phyloP scores from a whole-genome alignment of 92 coral and sea anemone species.

The Palythoa heliodiscus region DNA sequence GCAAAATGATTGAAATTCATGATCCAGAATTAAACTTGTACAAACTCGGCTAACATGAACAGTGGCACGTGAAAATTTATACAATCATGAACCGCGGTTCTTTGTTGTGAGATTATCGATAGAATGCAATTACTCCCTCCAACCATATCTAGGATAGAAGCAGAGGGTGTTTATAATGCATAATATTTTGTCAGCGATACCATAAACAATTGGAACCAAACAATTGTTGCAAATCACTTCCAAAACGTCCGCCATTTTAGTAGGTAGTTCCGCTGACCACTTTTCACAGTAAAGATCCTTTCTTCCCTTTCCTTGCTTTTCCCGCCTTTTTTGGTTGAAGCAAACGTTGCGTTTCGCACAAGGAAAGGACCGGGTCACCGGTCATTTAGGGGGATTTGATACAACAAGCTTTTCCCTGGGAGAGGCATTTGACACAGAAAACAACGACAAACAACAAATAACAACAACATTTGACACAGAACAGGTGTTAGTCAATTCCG shows the following conservation, averaged over 20 bases:
- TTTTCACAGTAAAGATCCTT: background rate
- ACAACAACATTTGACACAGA: too few relatives aligned
- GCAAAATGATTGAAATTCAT: conserved; percentile 33
- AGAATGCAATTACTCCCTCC: background rate
- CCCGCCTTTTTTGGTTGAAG: too few relatives aligned
- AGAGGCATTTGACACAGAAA: too few relatives aligned
- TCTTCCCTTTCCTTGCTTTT: too few relatives aligned
- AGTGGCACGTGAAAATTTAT: conserved; percentile 19
- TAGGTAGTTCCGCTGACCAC: background rate
- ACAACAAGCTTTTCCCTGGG: too few relatives aligned
- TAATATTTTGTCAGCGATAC: background rate
- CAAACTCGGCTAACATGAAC: too few relatives aligned
- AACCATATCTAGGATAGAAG: background rate
- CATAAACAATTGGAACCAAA: too few relatives aligned
- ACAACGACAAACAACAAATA: too few relatives aligned
- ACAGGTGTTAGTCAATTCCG: too few relatives aligned
- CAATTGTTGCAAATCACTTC: background rate
- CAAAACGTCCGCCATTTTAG: conserved; percentile 20
- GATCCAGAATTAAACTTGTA: background rate
- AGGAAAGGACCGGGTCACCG: too few relatives aligned
- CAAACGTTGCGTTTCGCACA: too few relatives aligned
- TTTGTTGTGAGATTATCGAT: background rate
- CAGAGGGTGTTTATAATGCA: background rate
- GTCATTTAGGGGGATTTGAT: too few relatives aligned
- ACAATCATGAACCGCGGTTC: background rate